Base-by-base conservation (phyloP, 2,113 vertebrate species). In the Siniperca knerii region DNA sequence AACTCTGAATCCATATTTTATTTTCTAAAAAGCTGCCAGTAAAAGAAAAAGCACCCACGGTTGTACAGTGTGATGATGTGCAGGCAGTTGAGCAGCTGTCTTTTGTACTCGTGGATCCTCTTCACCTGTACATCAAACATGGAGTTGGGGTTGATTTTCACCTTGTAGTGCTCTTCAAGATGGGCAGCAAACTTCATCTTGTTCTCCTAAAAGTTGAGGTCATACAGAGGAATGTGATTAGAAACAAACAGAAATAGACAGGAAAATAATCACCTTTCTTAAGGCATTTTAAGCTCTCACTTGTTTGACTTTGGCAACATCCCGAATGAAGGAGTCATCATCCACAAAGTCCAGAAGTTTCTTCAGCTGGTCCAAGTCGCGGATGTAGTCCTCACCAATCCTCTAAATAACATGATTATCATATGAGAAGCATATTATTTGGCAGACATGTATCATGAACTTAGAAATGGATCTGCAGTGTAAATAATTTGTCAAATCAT, bases 121-220 rank as follows among this genome's bases (percentile, higher is more conserved):
- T 98, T 98, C 92, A 98, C 97, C 13, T 98, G 97, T 69, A 98
- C 55, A 5, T 98, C 97, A 16, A 98, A 98, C 92, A 98, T 97
- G 1, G 97, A 98, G 92, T 92, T 95, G 87, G 96, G 96, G 85
- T 98, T 98, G 95, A 98, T 97, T 69, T 96, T 97, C 48, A 98
- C 96, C 81, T 97, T 97, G 94, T 98, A 97, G 16, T 97, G 95
- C 48, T 94, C 96, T 77, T 98, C 97, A 3, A 98, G 94, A 40
- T 97, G 89, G 0, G 93, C 95, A 0, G 97, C 86, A 12, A 98
- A 97, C 94, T 98, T 98, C 92, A 98, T 71, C 92, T 98, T 98
- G 94, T 98, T 98, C 93, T 98, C 97, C 97, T 98, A 15, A 82
- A 75, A 69, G 33, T 69, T 15, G 46, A 77, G 11, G 18, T 50